A percentile compares a stretch with the other conserved stretches of the same genome.
phyloP scores from a whole-genome alignment of 2,113 vertebrate species.

The Eudyptes chrysolophus region DNA sequence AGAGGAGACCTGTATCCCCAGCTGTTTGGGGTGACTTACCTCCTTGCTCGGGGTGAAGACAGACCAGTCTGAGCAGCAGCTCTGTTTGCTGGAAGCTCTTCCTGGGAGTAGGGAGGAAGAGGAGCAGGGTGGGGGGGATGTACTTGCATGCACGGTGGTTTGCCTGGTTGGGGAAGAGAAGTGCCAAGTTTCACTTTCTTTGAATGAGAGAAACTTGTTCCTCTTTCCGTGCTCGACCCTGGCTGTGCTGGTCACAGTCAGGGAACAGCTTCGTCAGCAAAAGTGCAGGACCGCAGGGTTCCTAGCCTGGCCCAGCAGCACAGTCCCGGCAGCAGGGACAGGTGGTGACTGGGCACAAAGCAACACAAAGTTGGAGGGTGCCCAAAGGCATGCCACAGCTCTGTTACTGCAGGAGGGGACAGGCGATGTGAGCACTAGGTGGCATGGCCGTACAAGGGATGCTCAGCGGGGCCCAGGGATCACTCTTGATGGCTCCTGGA shows the following conservation, averaged over 20 bases:
- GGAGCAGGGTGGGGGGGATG: background rate
- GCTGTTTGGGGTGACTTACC: constrained; percentile 12
- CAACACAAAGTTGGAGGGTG: background rate
- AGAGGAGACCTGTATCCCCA: background rate
- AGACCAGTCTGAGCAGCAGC: background rate
- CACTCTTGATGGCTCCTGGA: background rate
- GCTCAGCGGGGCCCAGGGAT: accelerated
- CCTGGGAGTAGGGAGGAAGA: background rate
- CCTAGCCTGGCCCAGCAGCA: background rate
- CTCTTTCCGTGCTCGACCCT: accelerated
- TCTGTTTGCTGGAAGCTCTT: background rate
- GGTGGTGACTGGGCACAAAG: background rate
- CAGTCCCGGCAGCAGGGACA: accelerated
- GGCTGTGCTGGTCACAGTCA: background rate
- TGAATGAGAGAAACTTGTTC: background rate
- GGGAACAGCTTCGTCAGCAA: background rate
- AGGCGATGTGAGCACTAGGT: background rate
- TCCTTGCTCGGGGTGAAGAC: background rate
- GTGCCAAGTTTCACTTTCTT: background rate
- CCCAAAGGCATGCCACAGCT: background rate
- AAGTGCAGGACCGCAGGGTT: background rate
- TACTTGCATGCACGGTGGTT: background rate
- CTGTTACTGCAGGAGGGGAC: background rate
- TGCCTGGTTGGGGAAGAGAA: background rate
- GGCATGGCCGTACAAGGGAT: background rate